These are phyloP conservation scores for Malacoraja senta DNA, from an alignment of 2,797 vertebrate species.

Conservation along the genomic window DNA sequence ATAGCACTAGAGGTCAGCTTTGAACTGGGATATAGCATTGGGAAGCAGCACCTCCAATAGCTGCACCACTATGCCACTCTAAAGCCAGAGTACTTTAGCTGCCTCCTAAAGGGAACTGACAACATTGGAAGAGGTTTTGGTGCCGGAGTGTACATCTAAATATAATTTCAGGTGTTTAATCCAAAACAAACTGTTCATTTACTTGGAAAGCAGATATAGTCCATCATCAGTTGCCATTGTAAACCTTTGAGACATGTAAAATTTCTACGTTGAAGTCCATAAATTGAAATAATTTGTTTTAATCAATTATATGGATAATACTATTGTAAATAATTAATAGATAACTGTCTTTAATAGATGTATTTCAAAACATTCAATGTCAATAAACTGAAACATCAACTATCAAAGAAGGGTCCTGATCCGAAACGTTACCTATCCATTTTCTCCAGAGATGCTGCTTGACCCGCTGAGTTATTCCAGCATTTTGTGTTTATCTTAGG, in stretches of 20 bases:
- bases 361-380: not conserved
- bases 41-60: no score
- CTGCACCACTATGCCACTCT: no score
- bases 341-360: not conserved
- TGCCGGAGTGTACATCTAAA: not conserved
- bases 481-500: no score
- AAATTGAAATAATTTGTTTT: not conserved
- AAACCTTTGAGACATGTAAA: not conserved
- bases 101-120: not conserved
- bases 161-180: not conserved
- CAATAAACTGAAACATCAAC: not conserved
- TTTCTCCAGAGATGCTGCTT: no score
- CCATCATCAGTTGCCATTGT: not conserved
- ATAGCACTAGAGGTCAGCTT: no score
- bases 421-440: no score
- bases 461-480: no score
- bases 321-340: not conserved
- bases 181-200: not conserved
- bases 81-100: not conserved
- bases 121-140: not conserved
- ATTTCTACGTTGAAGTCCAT: not conserved
- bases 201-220: not conserved
- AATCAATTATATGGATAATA: not conserved
- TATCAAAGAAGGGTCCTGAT: no score
- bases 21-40: no score